These are phyloP conservation scores for Campylomormyrus tamandua DNA, from an alignment of 2,113 vertebrate species.

Conservation along the genomic window DNA sequence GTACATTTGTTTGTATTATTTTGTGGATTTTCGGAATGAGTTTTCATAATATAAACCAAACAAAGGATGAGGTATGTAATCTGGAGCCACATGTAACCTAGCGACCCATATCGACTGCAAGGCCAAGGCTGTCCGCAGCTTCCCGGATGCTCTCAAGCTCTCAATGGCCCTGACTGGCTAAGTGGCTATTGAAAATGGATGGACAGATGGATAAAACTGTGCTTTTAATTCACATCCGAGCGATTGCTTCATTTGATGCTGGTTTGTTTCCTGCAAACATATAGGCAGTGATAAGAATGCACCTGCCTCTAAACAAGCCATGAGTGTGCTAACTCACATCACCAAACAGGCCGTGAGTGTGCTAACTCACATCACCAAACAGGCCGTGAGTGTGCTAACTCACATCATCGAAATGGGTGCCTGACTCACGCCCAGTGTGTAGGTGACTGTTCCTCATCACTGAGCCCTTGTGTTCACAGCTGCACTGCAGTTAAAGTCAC, in stretches of 20 bases:
- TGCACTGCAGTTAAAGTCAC: background rate
- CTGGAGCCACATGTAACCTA: background rate
- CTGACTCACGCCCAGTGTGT: background rate
- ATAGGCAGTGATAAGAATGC: background rate
- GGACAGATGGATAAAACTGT: background rate
- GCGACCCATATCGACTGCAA: background rate
- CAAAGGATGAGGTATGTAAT: background rate
- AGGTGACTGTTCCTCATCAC: background rate
- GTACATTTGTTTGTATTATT: slow-evolving; percentile 9
- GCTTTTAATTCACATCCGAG: background rate
- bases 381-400: too few species aligned
- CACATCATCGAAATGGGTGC: background rate
- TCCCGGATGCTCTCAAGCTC: background rate
- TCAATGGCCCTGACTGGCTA: background rate
- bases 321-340: background rate
- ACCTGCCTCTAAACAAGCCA: background rate
- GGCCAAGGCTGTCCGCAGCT: background rate
- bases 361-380: too few species aligned
- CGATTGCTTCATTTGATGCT: background rate
- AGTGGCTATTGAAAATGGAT: background rate
- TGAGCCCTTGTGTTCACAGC: background rate
- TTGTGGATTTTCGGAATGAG: background rate
- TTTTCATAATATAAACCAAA: background rate
- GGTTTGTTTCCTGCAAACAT: background rate
- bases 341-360: background rate